Evolutionary conservation across 2,113 vertebrate genomes (phyloP), one percentile per base, ranked within the genome.

Genomic region (Trinectes maculatus): DNA sequence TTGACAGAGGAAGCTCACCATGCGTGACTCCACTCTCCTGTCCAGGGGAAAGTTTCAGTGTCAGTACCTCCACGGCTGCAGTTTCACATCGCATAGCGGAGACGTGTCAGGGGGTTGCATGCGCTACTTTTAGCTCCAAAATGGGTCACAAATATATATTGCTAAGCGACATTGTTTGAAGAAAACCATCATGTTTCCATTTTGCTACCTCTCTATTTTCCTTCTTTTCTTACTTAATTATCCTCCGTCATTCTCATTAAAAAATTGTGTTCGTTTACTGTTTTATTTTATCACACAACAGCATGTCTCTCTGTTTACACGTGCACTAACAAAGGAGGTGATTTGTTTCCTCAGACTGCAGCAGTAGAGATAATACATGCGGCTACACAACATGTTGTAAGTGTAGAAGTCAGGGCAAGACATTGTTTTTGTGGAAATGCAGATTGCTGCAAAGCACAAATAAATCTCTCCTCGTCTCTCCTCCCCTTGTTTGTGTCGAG

Each of bases 401-500:
- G 21, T 36, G 37, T 8, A 56, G 63, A 73, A 71, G 73, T 77
- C 21, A 10, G 62, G 34, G 29, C 15, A 52, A 71, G 63, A 61
- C 22, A 46, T 26, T 68, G 47, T 76, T 80, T 47, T 65, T 43
- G 42, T 77, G n/a, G 31, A 56, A 67, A 55, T 70, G 24, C 24
- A 71, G 39, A 83, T 70, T 40, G 61, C 57, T 76, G 51, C 24
- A 33, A 48, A 57, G 36, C 16, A 40, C 69, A 55, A 68, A 74
- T 54, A 21, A 48, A 26, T 22, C 3, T 39, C 21, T 54, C 12
- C 46, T 37, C 21, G 8, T 33, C 7, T 24, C 69, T 39, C 52
- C 34, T 70, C 43, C 36, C 61, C 43, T 19, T 73, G 76, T 69
- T 72, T 81, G 74, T 84, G 75, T 82, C 64, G 42, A 68, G 64